Base-by-base conservation (phyloP, 2,797 vertebrate genomes). In the Knipowitschia caucasica region DNA sequence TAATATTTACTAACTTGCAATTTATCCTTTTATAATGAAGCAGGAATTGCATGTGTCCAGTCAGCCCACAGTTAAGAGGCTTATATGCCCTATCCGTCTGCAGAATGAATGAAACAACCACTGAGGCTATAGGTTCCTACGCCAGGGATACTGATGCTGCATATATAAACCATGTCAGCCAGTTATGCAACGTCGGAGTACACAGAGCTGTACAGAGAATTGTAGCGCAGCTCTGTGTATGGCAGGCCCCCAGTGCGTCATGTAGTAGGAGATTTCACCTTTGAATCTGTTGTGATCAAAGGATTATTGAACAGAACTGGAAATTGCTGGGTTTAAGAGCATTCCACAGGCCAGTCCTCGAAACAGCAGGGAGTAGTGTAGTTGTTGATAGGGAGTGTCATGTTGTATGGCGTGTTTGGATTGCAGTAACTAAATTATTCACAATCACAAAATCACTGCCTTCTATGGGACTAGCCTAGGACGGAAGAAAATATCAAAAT, bases 1-100 rank as follows among this genome's bases (percentile, higher is more conserved):
- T 57, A 31, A 59, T 57, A 53, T 45, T 63, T 26, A 52, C 34
- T 59, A 38, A 2, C 54, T 46, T 20, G 12, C n/a, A 24, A 43
- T 15, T 30, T 46, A 34, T 31, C 17, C 39, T 60, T 59, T 57
- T 46, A 35, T 33, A 50, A 54, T 57, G 45, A 77, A 49, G 35
- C 29, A 55, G 44, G 57, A 70, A 58, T 44, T 61, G 60, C 58
- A 44, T 43, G 62, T 61, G 56, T 59, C 71, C 40, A 84, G 71
- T 87, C 82, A 85, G 84, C 75, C 20, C 42, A 55, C 53, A 49
- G 52, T 76, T 86, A 85, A 89, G 84, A 71, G 71, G 84, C 86
- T 88, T 89, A 89, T 50, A 57, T 69, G 42, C 67, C 53, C 17
- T 6, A 26, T 73, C 67, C 47, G 62, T 78, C 73, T 78, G 58